Evolutionary conservation across 2,113 vertebrate species (phyloP), one percentile per base, ranked within the genome.

Genomic region (Talpa occidentalis): DNA sequence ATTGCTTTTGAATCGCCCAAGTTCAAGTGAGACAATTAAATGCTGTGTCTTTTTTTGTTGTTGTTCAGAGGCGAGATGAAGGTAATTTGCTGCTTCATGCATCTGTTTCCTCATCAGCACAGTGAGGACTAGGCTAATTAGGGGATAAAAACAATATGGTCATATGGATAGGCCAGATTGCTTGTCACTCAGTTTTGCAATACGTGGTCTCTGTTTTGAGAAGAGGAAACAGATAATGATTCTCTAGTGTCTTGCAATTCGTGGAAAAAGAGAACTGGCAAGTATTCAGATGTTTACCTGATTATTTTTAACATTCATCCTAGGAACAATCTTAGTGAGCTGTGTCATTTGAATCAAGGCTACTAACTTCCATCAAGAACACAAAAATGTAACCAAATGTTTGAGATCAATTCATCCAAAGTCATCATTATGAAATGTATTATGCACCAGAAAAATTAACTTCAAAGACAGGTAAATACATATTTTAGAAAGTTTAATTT

Each of bases 81-180:
- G 98, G 98, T 98, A 98, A 98, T 99, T 98, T 98, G 98, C 97
- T 98, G 96, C 97, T 97, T 97, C 94, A 79, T 98, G 98, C 98
- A 99, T 98, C 98, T 99, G 98, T 98, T 98, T 98, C 97, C 98
- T 98, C 98, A 98, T 98, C 98, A 98, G 97, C 98, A 97, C 98
- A 98, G 98, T 98, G 97, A 98, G 98, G 98, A 98, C 98, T 78
- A 54, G 91, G 98, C 98, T 99, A 99, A 99, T 99, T 98, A 99
- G 98, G 93, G 98, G 98, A 98, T 97, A 97, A 97, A 98, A 98
- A 98, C 98, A 98, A 98, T 98, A 99, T 98, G 98, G 98, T 99
- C 98, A 98, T 98, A 98, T 98, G 98, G 98, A 98, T 98, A 98
- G 98, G 98, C 98, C 98, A 99, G 98, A 98, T 98, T 98, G 98